Conservation (phyloP, 1,140 invertebrate genomes). For the Lanistes nyassanus region DNA sequence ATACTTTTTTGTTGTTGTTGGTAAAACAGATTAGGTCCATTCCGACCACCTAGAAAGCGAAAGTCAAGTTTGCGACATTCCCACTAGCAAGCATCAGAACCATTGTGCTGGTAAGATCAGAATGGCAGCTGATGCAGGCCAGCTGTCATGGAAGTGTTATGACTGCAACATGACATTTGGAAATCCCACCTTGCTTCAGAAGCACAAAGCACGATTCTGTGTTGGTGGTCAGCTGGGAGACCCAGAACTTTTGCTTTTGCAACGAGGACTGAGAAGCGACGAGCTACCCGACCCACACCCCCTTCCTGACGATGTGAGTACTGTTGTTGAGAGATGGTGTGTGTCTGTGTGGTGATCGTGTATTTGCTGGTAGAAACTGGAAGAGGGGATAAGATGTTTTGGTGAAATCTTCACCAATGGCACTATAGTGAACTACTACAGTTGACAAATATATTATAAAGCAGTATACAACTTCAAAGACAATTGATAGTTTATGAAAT, state of each 20-base stretch:
- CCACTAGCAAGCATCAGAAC: background rate
- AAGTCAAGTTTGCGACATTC: background rate
- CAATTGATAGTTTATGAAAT: too few relatives aligned
- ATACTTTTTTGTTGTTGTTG: background rate
- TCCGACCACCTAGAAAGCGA: background rate
- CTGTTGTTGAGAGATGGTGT: background rate
- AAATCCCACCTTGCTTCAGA: slow-evolving; percentile 44
- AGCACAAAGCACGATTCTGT: slow-evolving; percentile 56
- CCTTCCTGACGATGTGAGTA: slow-evolving; percentile 39
- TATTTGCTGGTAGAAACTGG: too few relatives aligned
- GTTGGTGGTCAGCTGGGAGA: slow-evolving; percentile 47
- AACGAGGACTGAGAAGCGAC: slow-evolving; percentile 33
- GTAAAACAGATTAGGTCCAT: too few relatives aligned
- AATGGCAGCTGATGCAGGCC: slow-evolving; percentile 11
- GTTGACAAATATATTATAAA: too few relatives aligned
- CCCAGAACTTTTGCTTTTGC: slow-evolving; percentile 43
- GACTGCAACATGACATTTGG: slow-evolving; percentile 58
- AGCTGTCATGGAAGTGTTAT: slow-evolving; percentile 41
- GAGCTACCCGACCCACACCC: slow-evolving; percentile 24
- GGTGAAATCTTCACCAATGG: too few relatives aligned
- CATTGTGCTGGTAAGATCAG: background rate
- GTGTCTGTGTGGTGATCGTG: background rate
- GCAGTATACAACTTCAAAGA: too few relatives aligned
- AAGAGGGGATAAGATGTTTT: too few relatives aligned
- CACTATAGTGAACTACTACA: too few relatives aligned